These are phyloP conservation scores for Staurois parvus DNA, from an alignment of 2,797 vertebrate species.

Conservation along the genomic window DNA sequence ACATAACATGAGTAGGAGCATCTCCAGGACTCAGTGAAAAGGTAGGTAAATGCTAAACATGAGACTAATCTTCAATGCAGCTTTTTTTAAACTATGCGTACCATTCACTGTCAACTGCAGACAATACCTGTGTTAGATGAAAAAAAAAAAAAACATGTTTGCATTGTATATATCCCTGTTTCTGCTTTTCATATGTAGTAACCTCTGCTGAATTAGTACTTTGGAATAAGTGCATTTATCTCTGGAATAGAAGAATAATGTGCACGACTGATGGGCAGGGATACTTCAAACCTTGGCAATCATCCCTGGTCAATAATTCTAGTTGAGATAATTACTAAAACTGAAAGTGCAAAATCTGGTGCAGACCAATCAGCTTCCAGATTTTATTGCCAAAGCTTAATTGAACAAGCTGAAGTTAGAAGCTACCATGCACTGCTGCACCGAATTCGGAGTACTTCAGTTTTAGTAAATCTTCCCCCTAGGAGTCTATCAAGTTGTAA, in stretches of 20 bases:
- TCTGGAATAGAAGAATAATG: not conserved
- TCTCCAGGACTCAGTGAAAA: slow-evolving; percentile 9
- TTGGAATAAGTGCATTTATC: not conserved
- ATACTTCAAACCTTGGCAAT: too few species aligned
- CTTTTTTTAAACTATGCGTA: not conserved
- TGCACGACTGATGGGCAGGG: not conserved
- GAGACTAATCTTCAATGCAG: not conserved
- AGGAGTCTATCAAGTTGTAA: too few species aligned
- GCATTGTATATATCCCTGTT: not conserved
- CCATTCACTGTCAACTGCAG: not conserved
- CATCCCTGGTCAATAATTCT: too few species aligned
- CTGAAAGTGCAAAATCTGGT: too few species aligned
- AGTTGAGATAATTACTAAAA: too few species aligned
- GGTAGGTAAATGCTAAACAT: slow-evolving; percentile 2
- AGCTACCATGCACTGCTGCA: too few species aligned
- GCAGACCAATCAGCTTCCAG: too few species aligned
- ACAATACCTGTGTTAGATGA: too few species aligned
- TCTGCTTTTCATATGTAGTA: not conserved
- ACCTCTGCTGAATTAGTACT: not conserved
- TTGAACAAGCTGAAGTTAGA: too few species aligned
- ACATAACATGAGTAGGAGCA: not conserved
- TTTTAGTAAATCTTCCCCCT: too few species aligned
- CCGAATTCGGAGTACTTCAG: too few species aligned
- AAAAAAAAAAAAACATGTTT: not conserved
- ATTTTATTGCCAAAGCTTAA: too few species aligned